phyloP scores from a whole-genome alignment of 2,113 vertebrate genomes.

The Ochotona princeps region DNA sequence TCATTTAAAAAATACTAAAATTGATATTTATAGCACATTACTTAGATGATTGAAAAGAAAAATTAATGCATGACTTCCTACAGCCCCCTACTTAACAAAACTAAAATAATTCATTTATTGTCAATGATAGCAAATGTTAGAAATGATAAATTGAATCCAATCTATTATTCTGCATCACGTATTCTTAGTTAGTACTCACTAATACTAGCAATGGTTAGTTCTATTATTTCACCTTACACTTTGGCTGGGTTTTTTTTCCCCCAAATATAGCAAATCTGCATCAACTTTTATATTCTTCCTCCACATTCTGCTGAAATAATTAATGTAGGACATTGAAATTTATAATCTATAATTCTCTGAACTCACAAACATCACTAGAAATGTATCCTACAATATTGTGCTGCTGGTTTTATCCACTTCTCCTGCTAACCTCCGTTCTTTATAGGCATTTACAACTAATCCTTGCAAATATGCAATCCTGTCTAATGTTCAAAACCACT shows the following conservation, averaged over 20 bases:
- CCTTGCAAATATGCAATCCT: neutral
- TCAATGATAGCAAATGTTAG: neutral
- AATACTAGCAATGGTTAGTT: neutral
- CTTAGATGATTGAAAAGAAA: neutral
- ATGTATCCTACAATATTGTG: neutral
- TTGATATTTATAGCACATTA: neutral
- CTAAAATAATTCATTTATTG: neutral
- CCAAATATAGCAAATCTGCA: neutral
- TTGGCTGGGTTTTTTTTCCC: neutral
- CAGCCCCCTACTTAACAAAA: neutral
- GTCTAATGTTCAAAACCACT: neutral
- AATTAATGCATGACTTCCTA: neutral
- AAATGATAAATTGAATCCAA: neutral
- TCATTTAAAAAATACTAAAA: neutral
- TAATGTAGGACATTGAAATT: neutral
- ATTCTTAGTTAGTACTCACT: neutral
- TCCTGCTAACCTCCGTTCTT: neutral
- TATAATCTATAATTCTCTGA: conserved; percentile 15
- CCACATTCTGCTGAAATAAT: neutral
- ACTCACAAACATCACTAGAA: neutral
- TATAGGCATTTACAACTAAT: neutral
- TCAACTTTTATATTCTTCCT: neutral
- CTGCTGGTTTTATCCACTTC: neutral
- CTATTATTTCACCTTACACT: neutral
- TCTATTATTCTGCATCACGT: neutral